A percentile compares a stretch with the other conserved stretches of the same genome.
phyloP scores from a whole-genome alignment of 2,113 vertebrate genomes.

The Vicugna pacos region DNA sequence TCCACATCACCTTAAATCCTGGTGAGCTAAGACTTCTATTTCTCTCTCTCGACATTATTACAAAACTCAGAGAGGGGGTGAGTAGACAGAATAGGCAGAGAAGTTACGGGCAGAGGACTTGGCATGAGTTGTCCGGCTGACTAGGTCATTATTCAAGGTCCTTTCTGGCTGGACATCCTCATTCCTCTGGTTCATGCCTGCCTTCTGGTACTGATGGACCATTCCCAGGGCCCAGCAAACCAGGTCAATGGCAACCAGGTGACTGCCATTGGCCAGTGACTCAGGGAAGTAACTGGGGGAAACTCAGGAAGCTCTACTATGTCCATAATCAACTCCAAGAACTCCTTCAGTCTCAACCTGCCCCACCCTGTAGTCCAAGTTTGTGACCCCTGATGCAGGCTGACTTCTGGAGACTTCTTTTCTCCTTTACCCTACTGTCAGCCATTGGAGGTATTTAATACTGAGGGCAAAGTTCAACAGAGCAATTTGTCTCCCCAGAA shows the following conservation, averaged over 20 bases:
- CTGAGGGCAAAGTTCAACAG: neutral
- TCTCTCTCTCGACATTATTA: neutral
- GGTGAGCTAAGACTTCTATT: neutral
- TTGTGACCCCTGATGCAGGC: neutral
- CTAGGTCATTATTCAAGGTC: neutral
- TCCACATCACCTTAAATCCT: neutral
- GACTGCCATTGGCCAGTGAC: neutral
- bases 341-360: neutral
- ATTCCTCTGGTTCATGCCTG: neutral
- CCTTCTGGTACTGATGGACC: neutral
- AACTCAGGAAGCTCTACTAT: neutral
- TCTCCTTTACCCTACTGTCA: neutral
- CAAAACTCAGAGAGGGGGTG: neutral
- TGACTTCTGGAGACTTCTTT: neutral
- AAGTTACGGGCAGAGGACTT: neutral
- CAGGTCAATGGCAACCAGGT: neutral
- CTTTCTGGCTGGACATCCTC: too few relatives aligned
- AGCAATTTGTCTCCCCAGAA: neutral
- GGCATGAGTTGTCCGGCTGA: too few relatives aligned
- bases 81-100: neutral
- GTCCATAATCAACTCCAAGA: neutral
- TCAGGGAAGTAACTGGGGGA: neutral
- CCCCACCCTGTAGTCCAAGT: neutral
- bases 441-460: neutral
- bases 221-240: neutral